Evolutionary conservation across 2,113 vertebrate genomes (phyloP), one percentile per base, ranked within the genome.

Genomic region (Heterochromis multidens): DNA sequence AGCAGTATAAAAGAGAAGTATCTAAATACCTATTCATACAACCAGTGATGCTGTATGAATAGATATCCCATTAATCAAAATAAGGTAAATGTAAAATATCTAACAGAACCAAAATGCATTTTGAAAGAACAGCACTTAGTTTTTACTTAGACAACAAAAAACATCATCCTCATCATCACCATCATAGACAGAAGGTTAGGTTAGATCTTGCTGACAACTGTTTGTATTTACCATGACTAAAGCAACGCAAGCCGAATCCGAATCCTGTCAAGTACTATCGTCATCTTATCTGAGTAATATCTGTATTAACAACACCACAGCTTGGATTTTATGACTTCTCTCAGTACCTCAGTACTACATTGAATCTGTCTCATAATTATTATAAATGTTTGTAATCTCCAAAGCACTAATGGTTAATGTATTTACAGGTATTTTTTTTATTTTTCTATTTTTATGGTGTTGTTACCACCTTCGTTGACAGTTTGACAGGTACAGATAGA

Each of bases 371-470:
- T 67, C 13, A 67, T 67, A 43, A 14, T 43, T 67, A 67, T 3
- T 43, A 25, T n/a, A 65, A 65, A 40, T 27, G 7, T 3, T 67
- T 43, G n/a, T 43, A 67, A 27, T 67, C 4, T 67, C 43, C 17
- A 43, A 67, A 25, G n/a, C n/a, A 43, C 7, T 21, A 17, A 17
- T 67, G 7, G 3, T 67, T 43, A 37, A 19, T 31, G 37, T 63
- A 37, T 63, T 37, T 37, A n/a, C 3, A 62, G 29, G 14, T 2
- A 0, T 0, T 1, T 46, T 46, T 46, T 61, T 12, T 35, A 31
- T 4, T 37, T 37, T 37, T 37, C 3, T 37, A 2, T 37, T 37
- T 8, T 33, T 33, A 33, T 33, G 31, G 31, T 33, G 31, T 3
- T 33, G 31, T 35, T 35, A 35, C 7, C 33, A 35, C 33, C 33